Evolutionary conservation across 2,797 vertebrate species (phyloP), one percentile per base, ranked within the genome.

Genomic region (Eremophila alpestris): DNA sequence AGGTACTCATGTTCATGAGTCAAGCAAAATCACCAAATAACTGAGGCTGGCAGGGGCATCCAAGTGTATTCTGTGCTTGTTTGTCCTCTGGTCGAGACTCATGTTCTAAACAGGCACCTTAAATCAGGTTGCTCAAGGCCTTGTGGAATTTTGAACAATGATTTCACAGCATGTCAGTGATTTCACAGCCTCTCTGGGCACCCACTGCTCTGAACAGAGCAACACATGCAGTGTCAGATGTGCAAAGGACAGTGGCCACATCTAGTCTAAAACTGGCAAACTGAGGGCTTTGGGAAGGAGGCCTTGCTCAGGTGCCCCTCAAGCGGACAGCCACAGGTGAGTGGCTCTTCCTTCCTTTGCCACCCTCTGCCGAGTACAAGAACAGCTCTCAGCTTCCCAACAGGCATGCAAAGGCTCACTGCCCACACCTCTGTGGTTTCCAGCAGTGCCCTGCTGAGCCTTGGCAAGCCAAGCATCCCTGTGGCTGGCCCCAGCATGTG

Each of bases 61-160:
- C 0, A 0, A 10, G 19, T 16, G 60, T 34, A 16, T 13, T 4
- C 54, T 41, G 24, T 62, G 26, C 43, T 81, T 4, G 0, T 41
- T 26, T 9, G 5, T 68, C 16, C 0, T 26, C 32, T 65, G 26
- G 5, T 9, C 32, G 38, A 36, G 64, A 8, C 20, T 54, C 16
- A 10, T 11, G 27, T 41, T 67, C 65, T 26, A 83, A 81, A 63
- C 30, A 52, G 27, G 34, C 24, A 11, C 21, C 45, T 69, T 63
- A 19, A 34, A 14, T 63, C 49, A 56, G 21, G n/a, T 69, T 55
- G 43, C 43, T 67, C 14, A 46, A 58, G n/a, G 51, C 30, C 23
- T 74, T 18, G 10, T 30, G 69, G 55, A 45, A 26, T 73, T 76
- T 51, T 77, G 59, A 45, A 8, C 0, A 0, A 1, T 38, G 46